Conservation (phyloP, 2,113 vertebrate species). For the Phocoena sinus region DNA sequence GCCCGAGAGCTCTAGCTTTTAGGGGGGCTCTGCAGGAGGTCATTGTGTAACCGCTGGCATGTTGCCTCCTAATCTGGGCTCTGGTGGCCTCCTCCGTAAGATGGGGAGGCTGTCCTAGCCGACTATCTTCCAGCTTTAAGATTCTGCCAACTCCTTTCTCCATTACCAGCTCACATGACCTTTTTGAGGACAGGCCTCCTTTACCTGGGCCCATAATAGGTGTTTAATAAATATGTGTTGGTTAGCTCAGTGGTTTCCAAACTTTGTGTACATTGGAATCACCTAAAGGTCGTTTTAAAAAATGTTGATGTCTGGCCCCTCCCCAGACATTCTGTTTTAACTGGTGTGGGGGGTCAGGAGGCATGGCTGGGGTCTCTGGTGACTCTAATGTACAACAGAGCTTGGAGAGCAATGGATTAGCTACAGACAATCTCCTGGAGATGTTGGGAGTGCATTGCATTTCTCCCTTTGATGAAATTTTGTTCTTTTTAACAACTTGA, state of each 20-base stretch:
- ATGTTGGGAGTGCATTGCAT: neutral
- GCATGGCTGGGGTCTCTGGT: neutral
- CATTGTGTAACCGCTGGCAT: neutral
- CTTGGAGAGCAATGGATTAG: neutral
- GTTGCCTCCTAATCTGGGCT: neutral
- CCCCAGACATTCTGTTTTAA: neutral
- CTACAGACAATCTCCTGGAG: neutral
- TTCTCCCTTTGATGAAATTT: neutral
- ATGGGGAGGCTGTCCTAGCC: neutral
- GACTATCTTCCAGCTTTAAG: neutral
- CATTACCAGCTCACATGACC: neutral
- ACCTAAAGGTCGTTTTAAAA: neutral
- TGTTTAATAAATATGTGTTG: neutral
- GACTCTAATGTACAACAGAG: neutral
- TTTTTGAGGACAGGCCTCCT: neutral
- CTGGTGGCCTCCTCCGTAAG: neutral
- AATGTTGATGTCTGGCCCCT: neutral
- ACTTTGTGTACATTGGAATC: neutral
- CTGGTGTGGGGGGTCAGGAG: too few species aligned
- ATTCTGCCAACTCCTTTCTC: neutral
- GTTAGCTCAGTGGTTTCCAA: neutral
- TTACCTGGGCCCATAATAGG: neutral
- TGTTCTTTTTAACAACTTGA: neutral
- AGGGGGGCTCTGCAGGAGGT: neutral
- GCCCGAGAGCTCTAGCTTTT: neutral